These are phyloP conservation scores for Pelagia noctiluca DNA, from an alignment of 30 jellyfish, hydroid and myxozoan species.

Conservation along the genomic window DNA sequence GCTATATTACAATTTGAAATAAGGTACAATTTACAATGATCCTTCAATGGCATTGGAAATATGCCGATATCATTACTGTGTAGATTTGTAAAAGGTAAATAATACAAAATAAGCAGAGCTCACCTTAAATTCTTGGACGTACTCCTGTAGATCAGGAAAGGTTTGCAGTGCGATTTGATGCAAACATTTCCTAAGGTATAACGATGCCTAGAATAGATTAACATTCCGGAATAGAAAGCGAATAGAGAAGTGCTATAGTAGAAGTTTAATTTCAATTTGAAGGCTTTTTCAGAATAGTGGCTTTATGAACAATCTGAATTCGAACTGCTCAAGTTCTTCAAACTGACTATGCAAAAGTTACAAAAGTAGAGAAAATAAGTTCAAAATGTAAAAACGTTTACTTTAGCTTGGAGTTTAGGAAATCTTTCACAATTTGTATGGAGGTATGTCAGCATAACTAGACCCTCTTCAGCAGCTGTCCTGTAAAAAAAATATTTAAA, in stretches of 20 bases:
- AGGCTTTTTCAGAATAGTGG: too few relatives aligned
- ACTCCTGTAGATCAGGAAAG: constrained; percentile 62
- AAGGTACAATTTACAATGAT: too few relatives aligned
- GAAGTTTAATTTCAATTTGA: too few relatives aligned
- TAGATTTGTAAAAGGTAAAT: too few relatives aligned
- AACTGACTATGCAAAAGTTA: too few relatives aligned
- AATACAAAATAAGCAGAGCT: too few relatives aligned
- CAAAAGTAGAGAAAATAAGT: background rate
- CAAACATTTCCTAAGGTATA: constrained; percentile 55
- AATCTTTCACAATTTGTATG: constrained; percentile 34
- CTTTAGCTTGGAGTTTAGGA: constrained; percentile 70
- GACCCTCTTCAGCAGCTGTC: constrained; percentile 55
- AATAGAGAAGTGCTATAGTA: constrained; percentile 65
- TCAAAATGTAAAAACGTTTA: background rate
- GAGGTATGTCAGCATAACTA: constrained; percentile 39
- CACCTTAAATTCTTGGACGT: constrained; percentile 26
- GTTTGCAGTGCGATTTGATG: constrained; percentile 55
- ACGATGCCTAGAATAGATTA: constrained; percentile 24
- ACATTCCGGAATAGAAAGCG: background rate
- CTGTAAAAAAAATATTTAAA: constrained; percentile 7
- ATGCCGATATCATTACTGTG: too few relatives aligned
- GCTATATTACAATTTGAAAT: too few relatives aligned
- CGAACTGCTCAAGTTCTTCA: too few relatives aligned
- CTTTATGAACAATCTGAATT: too few relatives aligned
- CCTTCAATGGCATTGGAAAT: too few relatives aligned